Conservation (phyloP, 2,888 invertebrate species). For the Amiota mariae region DNA sequence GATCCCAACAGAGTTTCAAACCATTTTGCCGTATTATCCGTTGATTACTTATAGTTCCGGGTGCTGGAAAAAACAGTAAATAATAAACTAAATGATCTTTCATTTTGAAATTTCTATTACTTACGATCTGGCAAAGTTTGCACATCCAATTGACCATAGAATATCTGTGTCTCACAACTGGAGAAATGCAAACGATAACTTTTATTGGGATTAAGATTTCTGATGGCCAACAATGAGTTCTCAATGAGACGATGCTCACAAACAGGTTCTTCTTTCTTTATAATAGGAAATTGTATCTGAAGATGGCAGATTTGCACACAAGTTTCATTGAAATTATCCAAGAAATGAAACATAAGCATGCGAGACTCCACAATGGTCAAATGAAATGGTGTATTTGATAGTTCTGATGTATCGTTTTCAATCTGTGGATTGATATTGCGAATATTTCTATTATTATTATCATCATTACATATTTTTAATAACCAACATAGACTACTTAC, state of each 20-base stretch:
- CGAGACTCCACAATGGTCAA: conserved; percentile 69
- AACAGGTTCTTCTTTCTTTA: conserved; percentile 61
- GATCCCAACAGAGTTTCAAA: conserved; percentile 70
- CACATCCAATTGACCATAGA: conserved; percentile 69
- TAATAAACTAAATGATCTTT: too few relatives aligned
- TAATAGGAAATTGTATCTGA: conserved; percentile 58
- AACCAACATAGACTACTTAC: too few relatives aligned
- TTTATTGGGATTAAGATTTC: conserved; percentile 61
- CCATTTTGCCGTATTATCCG: conserved; percentile 68
- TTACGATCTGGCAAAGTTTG: conserved; percentile 72
- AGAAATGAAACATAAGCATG: conserved; percentile 66
- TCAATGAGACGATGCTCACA: conserved; percentile 62
- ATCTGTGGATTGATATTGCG: conserved; percentile 53
- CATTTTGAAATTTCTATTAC: conserved; percentile 32
- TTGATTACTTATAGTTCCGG: conserved; percentile 71
- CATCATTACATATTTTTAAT: background rate
- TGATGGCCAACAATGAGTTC: conserved; percentile 63
- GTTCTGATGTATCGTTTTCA: conserved; percentile 69
- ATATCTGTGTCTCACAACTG: conserved; percentile 65
- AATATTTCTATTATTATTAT: too few relatives aligned
- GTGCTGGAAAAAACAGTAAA: conserved; percentile 55
- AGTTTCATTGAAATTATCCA: conserved; percentile 64
- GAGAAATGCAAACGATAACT: conserved; percentile 67
- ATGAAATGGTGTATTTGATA: conserved; percentile 64
- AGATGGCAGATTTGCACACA: conserved; percentile 68